phyloP scores from a whole-genome alignment of 2,797 vertebrate genomes.

The Chelmon rostratus region DNA sequence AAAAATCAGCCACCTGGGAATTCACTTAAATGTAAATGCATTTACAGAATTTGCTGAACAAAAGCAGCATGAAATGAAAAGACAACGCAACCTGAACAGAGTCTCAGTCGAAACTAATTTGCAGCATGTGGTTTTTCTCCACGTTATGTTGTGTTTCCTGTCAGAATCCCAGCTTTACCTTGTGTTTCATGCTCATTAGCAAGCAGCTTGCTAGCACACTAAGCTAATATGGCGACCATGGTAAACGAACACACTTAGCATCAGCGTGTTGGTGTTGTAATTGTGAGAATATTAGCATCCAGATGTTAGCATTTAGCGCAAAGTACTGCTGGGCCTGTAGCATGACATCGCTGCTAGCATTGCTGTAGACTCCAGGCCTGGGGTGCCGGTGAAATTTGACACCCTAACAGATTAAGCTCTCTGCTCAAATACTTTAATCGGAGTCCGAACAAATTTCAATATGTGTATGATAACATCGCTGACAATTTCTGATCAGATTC shows the following conservation, averaged over 20 bases:
- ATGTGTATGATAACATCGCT: background rate
- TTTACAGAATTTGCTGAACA: background rate
- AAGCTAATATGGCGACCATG: too few relatives aligned
- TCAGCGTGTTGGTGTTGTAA: too few relatives aligned
- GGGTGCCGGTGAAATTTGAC: background rate
- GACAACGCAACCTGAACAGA: background rate
- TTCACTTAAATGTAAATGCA: constrained; percentile 2
- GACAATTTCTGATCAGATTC: background rate
- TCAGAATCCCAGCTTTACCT: background rate
- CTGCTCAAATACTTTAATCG: background rate
- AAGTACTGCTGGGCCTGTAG: background rate
- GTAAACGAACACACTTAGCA: too few relatives aligned
- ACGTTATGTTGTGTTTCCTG: background rate
- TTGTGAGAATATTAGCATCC: too few relatives aligned
- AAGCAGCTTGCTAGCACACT: too few relatives aligned
- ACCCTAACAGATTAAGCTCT: background rate
- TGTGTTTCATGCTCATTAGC: too few relatives aligned
- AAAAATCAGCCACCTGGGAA: background rate
- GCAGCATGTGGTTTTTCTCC: background rate
- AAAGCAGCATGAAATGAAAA: constrained; percentile 9
- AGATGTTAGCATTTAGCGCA: too few relatives aligned
- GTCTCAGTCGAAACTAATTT: constrained; percentile 5
- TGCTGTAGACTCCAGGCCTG: background rate
- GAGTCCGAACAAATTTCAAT: background rate
- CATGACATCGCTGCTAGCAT: background rate